phyloP scores from a whole-genome alignment of 2,888 invertebrate genomes.

The Platynereis dumerilii region DNA sequence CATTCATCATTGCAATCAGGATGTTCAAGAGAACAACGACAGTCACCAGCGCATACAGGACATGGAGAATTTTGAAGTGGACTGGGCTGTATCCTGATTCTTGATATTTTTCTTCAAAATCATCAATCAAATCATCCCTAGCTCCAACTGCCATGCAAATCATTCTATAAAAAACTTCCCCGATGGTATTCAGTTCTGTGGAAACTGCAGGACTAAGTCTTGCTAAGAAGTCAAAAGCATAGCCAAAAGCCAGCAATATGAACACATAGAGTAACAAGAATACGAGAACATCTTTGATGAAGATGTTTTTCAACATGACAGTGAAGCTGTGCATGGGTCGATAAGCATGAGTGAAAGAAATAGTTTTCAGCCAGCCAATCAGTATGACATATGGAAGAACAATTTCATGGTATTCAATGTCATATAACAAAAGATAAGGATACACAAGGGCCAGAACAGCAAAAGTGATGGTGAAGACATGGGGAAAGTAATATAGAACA shows the following conservation, averaged over 20 bases:
- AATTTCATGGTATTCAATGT: slow-evolving; percentile 45
- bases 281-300: slow-evolving; percentile 48
- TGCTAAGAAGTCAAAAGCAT: background rate
- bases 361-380: slow-evolving; percentile 52
- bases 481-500: background rate
- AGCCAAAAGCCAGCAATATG: no score
- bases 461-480: slow-evolving; percentile 35
- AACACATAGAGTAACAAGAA: slow-evolving; percentile 50
- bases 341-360: slow-evolving; percentile 54
- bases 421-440: slow-evolving; percentile 42
- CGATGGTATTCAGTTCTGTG: background rate
- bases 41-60: background rate
- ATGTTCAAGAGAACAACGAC: background rate
- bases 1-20: slow-evolving; percentile 1
- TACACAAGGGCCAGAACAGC: slow-evolving; percentile 44
- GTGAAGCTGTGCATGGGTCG: no score
- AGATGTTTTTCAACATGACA: slow-evolving; percentile 53
- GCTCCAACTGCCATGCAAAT: background rate
- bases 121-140: background rate
- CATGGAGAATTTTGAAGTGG: background rate
- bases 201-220: background rate
- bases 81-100: no score
- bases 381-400: slow-evolving; percentile 48
- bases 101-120: background rate
- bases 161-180: background rate